Percentiles rank a stretch among this genome's conserved stretches.
Evolutionary conservation across 2,888 invertebrate genomes (phyloP).

Genomic region (Orthosia gracilis): DNA sequence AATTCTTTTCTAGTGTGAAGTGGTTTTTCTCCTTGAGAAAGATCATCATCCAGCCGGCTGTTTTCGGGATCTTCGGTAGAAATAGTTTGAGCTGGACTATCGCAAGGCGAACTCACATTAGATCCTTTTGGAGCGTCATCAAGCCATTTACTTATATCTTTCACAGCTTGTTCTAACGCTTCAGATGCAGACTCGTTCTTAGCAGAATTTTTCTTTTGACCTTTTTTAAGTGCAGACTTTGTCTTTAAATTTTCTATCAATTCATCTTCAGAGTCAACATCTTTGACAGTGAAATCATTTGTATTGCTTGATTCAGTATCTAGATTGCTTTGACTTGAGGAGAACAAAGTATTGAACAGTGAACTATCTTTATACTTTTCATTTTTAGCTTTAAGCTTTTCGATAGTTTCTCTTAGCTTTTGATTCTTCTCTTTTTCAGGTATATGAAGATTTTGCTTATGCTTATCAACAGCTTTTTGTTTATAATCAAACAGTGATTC

Average conservation of each 20-base stretch:
- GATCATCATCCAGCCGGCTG: conserved; percentile 86
- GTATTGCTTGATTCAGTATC: conserved; percentile 75
- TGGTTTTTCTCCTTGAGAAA: conserved; percentile 83
- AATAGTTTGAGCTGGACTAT: conserved; percentile 94
- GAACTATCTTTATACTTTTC: conserved; percentile 88
- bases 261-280: conserved; percentile 73
- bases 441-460: conserved; percentile 79
- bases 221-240: conserved; percentile 80
- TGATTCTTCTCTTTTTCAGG: conserved; percentile 89
- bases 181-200: conserved; percentile 91
- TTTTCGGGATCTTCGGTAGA: conserved; percentile 92
- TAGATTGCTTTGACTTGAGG: conserved; percentile 73
- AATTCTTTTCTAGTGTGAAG: conserved; percentile 81
- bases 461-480: conserved; percentile 84
- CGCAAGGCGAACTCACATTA: conserved; percentile 95
- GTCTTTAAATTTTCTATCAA: conserved; percentile 70
- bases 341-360: conserved; percentile 81
- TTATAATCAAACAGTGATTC: conserved; percentile 87
- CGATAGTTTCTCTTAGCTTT: conserved; percentile 91
- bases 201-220: conserved; percentile 85
- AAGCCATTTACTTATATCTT: conserved; percentile 97
- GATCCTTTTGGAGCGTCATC: conserved; percentile 95
- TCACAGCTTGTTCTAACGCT: conserved; percentile 92
- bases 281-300: conserved; percentile 73
- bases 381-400: conserved; percentile 92